Evolutionary conservation across 2,888 invertebrate species (phyloP).

Genomic region (Crioceris asparagi): DNA sequence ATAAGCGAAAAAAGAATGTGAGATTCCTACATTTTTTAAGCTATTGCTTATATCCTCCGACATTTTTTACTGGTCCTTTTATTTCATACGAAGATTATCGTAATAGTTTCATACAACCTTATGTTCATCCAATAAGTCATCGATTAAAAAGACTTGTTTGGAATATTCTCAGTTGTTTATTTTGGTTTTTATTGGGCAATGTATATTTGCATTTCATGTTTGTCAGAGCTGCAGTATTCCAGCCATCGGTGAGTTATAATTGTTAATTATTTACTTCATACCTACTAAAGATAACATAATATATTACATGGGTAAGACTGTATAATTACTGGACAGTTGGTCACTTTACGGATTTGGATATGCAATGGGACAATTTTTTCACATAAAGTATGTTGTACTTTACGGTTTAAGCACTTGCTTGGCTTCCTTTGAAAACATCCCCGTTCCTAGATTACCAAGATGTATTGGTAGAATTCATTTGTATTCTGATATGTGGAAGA

Average conservation of each 20-base stretch:
- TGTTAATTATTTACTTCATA: background rate
- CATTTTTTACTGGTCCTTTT: conserved; percentile 77
- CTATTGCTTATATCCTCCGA: conserved; percentile 75
- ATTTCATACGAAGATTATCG: conserved; percentile 64
- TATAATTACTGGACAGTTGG: too few species aligned
- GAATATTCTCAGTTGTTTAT: conserved; percentile 46
- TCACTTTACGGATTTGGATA: conserved; percentile 78
- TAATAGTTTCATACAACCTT: conserved; percentile 32
- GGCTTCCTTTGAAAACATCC: conserved; percentile 37
- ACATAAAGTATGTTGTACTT: conserved; percentile 79
- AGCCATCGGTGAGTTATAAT: conserved; percentile 47
- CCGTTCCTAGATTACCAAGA: conserved; percentile 40
- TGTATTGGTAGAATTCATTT: conserved; percentile 86
- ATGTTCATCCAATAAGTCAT: conserved; percentile 24
- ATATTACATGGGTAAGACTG: too few species aligned
- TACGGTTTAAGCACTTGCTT: conserved; percentile 75
- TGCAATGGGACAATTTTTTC: conserved; percentile 86
- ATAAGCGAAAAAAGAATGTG: conserved; percentile 39
- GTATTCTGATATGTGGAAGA: conserved; percentile 95
- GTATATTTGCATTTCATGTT: conserved; percentile 70
- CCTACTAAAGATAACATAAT: too few species aligned
- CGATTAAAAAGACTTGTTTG: conserved; percentile 38
- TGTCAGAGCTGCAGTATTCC: conserved; percentile 62
- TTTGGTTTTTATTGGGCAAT: conserved; percentile 63
- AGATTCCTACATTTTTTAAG: conserved; percentile 46